Conservation (phyloP, 2,888 invertebrate genomes). For the Thymelicus lineola region DNA sequence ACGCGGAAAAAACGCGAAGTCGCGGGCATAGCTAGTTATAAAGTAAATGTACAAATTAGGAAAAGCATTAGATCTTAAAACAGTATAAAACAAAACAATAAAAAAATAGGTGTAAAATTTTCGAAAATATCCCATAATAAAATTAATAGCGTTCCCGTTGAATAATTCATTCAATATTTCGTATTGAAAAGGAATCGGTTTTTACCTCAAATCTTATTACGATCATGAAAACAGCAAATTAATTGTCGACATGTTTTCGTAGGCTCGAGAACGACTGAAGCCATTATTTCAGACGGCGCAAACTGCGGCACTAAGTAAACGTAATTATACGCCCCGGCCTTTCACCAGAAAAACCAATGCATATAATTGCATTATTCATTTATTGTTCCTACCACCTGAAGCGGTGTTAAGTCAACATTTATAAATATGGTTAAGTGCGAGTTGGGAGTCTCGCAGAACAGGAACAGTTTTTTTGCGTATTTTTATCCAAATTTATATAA, state of each 20-base stretch:
- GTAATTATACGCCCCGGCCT: slow-evolving; percentile 2
- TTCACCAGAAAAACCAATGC: slow-evolving; percentile 3
- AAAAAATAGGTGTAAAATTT: too few relatives aligned
- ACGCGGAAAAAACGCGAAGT: too few relatives aligned
- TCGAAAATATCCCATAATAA: too few relatives aligned
- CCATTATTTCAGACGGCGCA: slow-evolving; percentile 5
- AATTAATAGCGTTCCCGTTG: not conserved
- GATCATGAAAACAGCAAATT: slow-evolving; percentile 5
- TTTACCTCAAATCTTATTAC: not conserved
- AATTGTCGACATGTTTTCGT: slow-evolving; percentile 1
- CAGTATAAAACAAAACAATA: too few relatives aligned
- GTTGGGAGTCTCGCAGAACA: too few relatives aligned
- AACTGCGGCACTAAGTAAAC: slow-evolving; percentile 1
- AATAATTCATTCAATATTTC: not conserved
- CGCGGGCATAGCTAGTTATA: too few relatives aligned
- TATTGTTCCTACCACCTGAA: not conserved
- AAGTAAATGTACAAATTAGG: too few relatives aligned
- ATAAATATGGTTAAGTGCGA: not conserved
- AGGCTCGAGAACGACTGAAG: not conserved
- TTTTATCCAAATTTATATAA: too few relatives aligned
- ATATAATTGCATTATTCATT: slow-evolving; percentile 10
- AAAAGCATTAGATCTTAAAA: too few relatives aligned
- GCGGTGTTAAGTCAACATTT: not conserved
- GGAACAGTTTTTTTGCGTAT: too few relatives aligned
- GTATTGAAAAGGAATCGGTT: not conserved